Base-by-base conservation (phyloP, 2,113 vertebrate species). In the Oreochromis aureus region DNA sequence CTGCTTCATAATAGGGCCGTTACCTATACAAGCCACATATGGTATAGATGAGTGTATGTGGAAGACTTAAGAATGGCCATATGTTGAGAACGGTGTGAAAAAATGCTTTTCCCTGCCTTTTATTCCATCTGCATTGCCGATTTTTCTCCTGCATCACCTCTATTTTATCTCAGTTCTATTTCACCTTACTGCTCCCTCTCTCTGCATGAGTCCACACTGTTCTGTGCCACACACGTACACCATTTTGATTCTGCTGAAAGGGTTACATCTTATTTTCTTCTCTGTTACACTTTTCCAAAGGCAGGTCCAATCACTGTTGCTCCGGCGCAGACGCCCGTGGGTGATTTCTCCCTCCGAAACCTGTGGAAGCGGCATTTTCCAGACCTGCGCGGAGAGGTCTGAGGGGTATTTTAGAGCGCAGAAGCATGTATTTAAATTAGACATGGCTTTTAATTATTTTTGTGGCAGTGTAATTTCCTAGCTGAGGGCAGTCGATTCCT, bases 381-480 rank as follows among this genome's bases (percentile, higher is more conserved):
- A 83, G 80, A 87, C 80, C 88, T 7, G 36, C 83, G 11, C 82
- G 7, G 18, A 80, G 63, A 61, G 78, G 63, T 94, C 92, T 63
- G 66, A 90, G 86, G 92, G 91, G 91, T 85, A 73, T 90, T 95
- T 93, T 22, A 69, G 78, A 91, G 86, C 27, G 27, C 44, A 76
- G 85, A 81, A 89, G 90, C 86, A 80, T 91, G 93, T 92, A 91
- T 96, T 92, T 93, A 95, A 96, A 95, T 95, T 93, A 93, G 92
- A 95, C 93, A 94, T 84, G 91, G 82, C 85, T 96, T 96, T 96
- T 96, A 96, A 96, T 97, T 96, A 96, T 94, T 95, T 39, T 96
- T 93, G 93, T 94, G 83, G 82, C 86, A 54, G 87, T 86, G 89
- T 95, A 91, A 94, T 96, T 95, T 96, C 90, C 91, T 93, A 10